Evolutionary conservation across 2,113 vertebrate species (phyloP), one percentile per base, ranked within the genome.

Genomic region (Myiozetetes cayanensis): DNA sequence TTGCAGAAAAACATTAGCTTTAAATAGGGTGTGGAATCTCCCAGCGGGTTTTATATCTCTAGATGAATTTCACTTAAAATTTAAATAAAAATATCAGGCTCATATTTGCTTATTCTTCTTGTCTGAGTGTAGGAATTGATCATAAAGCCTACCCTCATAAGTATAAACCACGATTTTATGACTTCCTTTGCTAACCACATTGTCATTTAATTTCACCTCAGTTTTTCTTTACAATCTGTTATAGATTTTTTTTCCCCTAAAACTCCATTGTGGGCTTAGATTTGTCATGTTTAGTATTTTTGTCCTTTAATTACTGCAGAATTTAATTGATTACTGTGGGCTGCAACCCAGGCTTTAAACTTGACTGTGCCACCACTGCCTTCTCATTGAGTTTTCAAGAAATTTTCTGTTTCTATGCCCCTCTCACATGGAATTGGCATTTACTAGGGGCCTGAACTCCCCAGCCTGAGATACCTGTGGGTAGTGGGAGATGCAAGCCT

Each of bases 381-480:
- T 46, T 59, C n/a, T 18, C 31, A 4, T 2, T 0, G 8, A 5
- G 14, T 8, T 90, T 55, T 21, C 22, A 16, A 8, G 25, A 8
- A 37, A 24, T 20, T 37, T 66, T 33, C 14, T 5, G 10, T 23
- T 44, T 53, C 15, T 35, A 0, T 1, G 8, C 9, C 14, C 17
- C 46, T 37, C 25, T 9, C 1, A 4, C 20, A 9, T 2, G 1
- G 23, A 44, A 25, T 0, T 9, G 35, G 5, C 21, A 8, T 52
- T 50, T 8, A 24, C 27, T 2, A 6, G 8, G 2, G 9, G 1
- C 3, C 13, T 12, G 21, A 56, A 5, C 10, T 8, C 13, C 35
- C 8, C 28, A 8, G 20, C 17, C 33, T 18, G 6, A 24, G 7
- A 8, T 28, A 19, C 14, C 41, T 4, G 31, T 20, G 10, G 37